Evolutionary conservation across 2,797 vertebrate genomes (phyloP), one percentile per base, ranked within the genome.

Genomic region (Pseudochromis fuscus): DNA sequence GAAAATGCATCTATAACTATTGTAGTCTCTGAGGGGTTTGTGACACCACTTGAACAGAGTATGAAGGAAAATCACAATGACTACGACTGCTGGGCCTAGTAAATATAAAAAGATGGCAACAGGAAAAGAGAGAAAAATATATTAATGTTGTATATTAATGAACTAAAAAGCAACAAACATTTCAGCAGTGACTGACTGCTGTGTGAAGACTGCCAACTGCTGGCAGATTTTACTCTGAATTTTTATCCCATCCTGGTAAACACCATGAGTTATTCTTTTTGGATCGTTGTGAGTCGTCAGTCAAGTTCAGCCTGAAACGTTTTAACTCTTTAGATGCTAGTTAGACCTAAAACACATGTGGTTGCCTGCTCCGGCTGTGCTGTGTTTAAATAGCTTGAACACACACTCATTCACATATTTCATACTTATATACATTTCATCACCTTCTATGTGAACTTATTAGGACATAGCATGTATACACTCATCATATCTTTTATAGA

Each of bases 151-250:
- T 13, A 51, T 61, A 57, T 57, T 60, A 79, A 25, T 37, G 3
- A 63, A 42, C 11, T 28, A 10, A 42, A 52, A 52, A 21, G 5
- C 15, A 46, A 67, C 27, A 57, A 55, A 25, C 16, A 45, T 25
- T 50, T 28, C 40, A 46, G 48, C 24, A 24, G 7, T 30, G 33
- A 38, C 44, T 66, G 30, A 56, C 40, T 56, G 48, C 57, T 56
- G 37, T 66, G 56, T 31, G 25, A 42, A 66, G 38, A 66, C 56
- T 35, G 44, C 40, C 63, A 77, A 52, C 58, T 49, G 61, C 46
- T 70, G 72, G 65, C 42, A 51, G 55, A 49, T 55, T 52, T 9
- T 48, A 24, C 6, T 45, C 25, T 24, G 28, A 44, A n/a, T 52
- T 67, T 63, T 23, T 49, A 40, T 52, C 10, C 18, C 10, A 21